phyloP scores from a whole-genome alignment of 30 jellyfish, hydroid and myxozoan genomes.

The Mastigias papua region DNA sequence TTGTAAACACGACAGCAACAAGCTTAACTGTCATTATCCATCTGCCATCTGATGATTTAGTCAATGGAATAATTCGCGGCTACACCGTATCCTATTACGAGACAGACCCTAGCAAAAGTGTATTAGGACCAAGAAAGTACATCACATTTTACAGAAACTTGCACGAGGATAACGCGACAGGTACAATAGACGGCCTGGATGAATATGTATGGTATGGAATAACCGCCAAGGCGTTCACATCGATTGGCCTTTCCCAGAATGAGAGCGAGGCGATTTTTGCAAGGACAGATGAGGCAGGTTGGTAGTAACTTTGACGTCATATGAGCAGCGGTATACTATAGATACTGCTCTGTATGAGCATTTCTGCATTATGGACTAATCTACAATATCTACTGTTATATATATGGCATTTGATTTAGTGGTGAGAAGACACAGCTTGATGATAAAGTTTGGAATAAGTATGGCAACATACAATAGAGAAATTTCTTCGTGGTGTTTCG shows the following conservation, averaged over 20 bases:
- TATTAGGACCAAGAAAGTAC: background rate
- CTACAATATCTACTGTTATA: too few species aligned
- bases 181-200: background rate
- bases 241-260: conserved; percentile 43
- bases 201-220: conserved; percentile 30
- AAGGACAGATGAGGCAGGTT: conserved; percentile 70
- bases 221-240: conserved; percentile 33
- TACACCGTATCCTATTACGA: conserved; percentile 25
- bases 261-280: background rate
- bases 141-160: conserved; percentile 1
- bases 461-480: too few species aligned
- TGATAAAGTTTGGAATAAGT: too few species aligned
- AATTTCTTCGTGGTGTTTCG: too few species aligned
- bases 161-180: background rate
- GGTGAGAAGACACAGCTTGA: too few species aligned
- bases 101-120: background rate
- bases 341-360: too few species aligned
- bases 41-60: conserved; percentile 39
- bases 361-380: too few species aligned
- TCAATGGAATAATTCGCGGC: conserved; percentile 65
- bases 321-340: too few species aligned
- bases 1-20: conserved; percentile 10
- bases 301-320: too few species aligned
- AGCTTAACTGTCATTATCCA: conserved; percentile 15
- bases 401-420: too few species aligned